These are phyloP conservation scores for Acrocephalus arundinaceus DNA, from an alignment of 2,113 vertebrate species.

Conservation along the genomic window DNA sequence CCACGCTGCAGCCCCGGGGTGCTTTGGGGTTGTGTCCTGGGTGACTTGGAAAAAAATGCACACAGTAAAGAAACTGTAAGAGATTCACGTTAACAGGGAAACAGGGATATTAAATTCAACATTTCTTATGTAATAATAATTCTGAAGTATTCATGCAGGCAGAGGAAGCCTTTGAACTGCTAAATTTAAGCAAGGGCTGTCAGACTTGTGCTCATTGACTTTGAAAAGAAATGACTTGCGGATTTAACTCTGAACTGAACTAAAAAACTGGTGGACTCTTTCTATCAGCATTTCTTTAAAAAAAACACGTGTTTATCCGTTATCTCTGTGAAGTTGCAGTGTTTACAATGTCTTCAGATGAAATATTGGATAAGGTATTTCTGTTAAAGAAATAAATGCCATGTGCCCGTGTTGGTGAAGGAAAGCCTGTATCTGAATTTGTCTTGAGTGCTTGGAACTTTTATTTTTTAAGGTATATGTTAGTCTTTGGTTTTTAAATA, in stretches of 20 bases:
- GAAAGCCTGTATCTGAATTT: neutral
- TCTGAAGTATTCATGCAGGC: neutral
- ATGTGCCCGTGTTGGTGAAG: neutral
- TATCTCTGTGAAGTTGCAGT: neutral
- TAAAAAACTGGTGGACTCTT: neutral
- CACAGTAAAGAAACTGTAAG: neutral
- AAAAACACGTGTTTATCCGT: neutral
- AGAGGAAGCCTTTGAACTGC: neutral
- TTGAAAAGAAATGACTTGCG: neutral
- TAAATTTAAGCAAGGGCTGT: neutral
- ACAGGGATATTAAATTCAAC: neutral
- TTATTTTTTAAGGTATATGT: neutral
- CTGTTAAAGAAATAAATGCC: neutral
- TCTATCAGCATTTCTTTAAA: neutral
- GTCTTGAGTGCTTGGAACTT: neutral
- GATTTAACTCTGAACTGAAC: neutral
- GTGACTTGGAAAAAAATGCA: neutral
- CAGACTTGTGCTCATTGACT: neutral
- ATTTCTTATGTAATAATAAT: neutral
- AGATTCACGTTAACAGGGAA: neutral
- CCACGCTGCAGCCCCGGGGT: rapidly evolving
- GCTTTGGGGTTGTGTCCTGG: neutral
- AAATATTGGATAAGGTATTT: neutral
- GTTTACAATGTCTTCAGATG: neutral
- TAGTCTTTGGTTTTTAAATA: neutral